Conservation (phyloP, 2,113 vertebrate genomes). For the Petroica traversi region DNA sequence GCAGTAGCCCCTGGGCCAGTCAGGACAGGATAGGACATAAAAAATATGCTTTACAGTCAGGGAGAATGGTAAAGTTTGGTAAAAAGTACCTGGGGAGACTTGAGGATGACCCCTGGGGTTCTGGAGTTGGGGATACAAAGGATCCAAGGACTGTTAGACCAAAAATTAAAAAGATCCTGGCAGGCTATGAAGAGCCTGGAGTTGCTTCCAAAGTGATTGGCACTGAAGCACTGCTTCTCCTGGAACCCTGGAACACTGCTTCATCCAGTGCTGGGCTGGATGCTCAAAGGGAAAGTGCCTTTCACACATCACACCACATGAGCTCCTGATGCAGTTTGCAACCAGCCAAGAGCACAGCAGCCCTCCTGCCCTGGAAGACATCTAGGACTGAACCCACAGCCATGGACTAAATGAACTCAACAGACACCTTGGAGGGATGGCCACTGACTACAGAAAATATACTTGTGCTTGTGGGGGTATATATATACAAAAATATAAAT, state of each 20-base stretch:
- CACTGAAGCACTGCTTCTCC: neutral
- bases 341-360: neutral
- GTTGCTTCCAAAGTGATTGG: neutral
- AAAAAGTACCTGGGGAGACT: neutral
- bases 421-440: neutral
- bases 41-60: fast-evolving
- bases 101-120: neutral
- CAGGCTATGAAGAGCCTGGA: neutral
- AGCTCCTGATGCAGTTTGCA: neutral
- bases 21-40: neutral
- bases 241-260: neutral
- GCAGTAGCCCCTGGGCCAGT: neutral
- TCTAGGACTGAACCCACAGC: neutral
- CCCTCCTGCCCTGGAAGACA: neutral
- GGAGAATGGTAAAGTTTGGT: neutral
- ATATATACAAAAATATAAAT: neutral
- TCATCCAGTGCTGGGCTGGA: neutral
- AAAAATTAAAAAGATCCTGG: neutral
- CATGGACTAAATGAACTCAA: neutral
- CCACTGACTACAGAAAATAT: neutral
- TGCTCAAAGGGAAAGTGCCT: neutral
- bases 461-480: neutral
- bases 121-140: neutral
- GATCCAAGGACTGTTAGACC: neutral
- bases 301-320: neutral